These are phyloP conservation scores for Papilio polyxenes DNA, from an alignment of 1,140 invertebrate species.

Conservation along the genomic window DNA sequence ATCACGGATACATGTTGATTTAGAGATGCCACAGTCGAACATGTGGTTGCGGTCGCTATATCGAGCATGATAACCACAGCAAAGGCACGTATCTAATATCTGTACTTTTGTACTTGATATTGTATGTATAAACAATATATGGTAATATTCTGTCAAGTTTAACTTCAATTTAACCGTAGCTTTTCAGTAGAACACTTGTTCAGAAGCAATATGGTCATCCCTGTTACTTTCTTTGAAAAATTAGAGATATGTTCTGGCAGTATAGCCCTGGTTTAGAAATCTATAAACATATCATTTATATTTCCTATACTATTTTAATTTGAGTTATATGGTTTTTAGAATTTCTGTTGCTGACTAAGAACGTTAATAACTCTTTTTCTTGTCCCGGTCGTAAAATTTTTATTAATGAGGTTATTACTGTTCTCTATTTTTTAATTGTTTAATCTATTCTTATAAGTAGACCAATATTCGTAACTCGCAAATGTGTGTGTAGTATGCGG, in stretches of 20 bases:
- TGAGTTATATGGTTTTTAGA: not conserved
- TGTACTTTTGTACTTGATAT: not conserved
- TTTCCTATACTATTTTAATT: not conserved
- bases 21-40: conserved; percentile 17
- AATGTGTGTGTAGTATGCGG: not conserved
- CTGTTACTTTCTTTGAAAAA: not conserved
- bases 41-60: conserved; percentile 31
- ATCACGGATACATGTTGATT: conserved; percentile 32
- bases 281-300: too few relatives aligned
- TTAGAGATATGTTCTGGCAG: not conserved
- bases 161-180: not conserved
- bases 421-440: not conserved
- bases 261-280: too few relatives aligned
- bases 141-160: not conserved
- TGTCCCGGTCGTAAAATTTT: not conserved
- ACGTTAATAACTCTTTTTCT: not conserved
- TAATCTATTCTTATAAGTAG: not conserved
- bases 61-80: conserved; percentile 17
- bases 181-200: not conserved
- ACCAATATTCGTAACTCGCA: not conserved
- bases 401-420: not conserved
- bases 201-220: not conserved
- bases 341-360: not conserved
- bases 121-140: not conserved
- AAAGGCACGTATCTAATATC: not conserved